phyloP scores from a whole-genome alignment of 2,113 vertebrate genomes.

The Vulpes lagopus region DNA sequence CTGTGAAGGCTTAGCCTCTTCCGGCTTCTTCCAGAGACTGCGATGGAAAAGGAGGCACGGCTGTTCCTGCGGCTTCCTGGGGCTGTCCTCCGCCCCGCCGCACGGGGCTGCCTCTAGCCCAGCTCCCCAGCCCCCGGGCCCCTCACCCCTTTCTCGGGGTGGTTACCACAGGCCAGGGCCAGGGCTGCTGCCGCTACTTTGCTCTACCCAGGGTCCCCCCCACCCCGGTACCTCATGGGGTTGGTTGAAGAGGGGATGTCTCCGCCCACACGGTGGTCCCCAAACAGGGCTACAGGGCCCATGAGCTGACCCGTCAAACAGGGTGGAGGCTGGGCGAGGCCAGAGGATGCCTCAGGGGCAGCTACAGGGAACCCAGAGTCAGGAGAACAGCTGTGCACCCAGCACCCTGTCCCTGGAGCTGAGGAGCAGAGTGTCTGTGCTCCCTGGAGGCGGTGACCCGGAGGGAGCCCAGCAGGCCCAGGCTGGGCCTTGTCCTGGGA shows the following conservation, averaged over 20 bases:
- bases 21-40: not conserved
- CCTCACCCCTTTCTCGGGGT: not conserved
- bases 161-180: not conserved
- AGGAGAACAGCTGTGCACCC: not conserved
- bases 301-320: not conserved
- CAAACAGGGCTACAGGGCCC: not conserved
- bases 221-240: not conserved
- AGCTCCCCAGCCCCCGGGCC: not conserved
- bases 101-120: not conserved
- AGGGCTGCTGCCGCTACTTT: not conserved
- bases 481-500: slow-evolving; percentile 92
- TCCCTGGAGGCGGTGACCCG: slow-evolving; percentile 91
- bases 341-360: not conserved
- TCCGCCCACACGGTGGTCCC: not conserved
- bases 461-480: slow-evolving; percentile 93
- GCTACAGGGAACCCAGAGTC: not conserved
- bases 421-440: slow-evolving; percentile 85
- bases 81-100: not conserved
- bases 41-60: not conserved
- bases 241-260: not conserved
- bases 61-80: accelerated
- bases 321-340: not conserved
- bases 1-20: slow-evolving; percentile 86
- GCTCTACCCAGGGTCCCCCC: not conserved
- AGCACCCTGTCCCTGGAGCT: slow-evolving; percentile 86